These are phyloP conservation scores for Carcina quercana DNA, from an alignment of 2,888 invertebrate species.

Conservation along the genomic window DNA sequence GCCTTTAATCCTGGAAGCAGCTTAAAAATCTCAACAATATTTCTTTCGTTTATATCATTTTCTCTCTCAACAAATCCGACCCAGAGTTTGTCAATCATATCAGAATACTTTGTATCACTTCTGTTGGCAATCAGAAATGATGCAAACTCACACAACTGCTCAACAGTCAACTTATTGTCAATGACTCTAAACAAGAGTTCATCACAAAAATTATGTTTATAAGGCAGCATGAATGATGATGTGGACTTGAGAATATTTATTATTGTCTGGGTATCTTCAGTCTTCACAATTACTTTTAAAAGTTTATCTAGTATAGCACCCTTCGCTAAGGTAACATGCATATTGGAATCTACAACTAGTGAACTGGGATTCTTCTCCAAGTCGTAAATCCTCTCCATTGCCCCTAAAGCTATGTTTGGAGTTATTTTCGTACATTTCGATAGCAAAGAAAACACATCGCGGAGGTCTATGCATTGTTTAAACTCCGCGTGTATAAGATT, in stretches of 20 bases:
- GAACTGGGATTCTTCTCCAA: slow-evolving; percentile 44
- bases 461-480: slow-evolving; percentile 51
- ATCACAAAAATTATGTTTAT: slow-evolving; percentile 72
- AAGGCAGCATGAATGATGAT: slow-evolving; percentile 53
- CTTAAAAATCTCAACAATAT: slow-evolving; percentile 73
- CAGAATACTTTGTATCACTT: slow-evolving; percentile 55
- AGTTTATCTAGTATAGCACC: slow-evolving; percentile 64
- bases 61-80: slow-evolving; percentile 75
- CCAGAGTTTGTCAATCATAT: slow-evolving; percentile 79
- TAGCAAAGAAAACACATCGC: slow-evolving; percentile 59
- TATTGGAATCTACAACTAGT: slow-evolving; percentile 28
- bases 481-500: slow-evolving; percentile 62
- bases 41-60: slow-evolving; percentile 70
- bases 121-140: slow-evolving; percentile 66
- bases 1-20: slow-evolving; percentile 72
- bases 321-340: slow-evolving; percentile 51
- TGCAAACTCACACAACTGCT: slow-evolving; percentile 76
- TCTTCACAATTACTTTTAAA: slow-evolving; percentile 53
- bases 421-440: slow-evolving; percentile 67
- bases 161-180: slow-evolving; percentile 73
- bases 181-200: slow-evolving; percentile 76
- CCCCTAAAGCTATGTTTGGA: slow-evolving; percentile 64
- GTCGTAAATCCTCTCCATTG: slow-evolving; percentile 62
- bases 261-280: slow-evolving; percentile 64
- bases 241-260: slow-evolving; percentile 53